A percentile compares a stretch with the other conserved stretches of the same genome.
Conservation (phyloP, 2,888 invertebrate genomes). For the Napeogenes inachia region DNA sequence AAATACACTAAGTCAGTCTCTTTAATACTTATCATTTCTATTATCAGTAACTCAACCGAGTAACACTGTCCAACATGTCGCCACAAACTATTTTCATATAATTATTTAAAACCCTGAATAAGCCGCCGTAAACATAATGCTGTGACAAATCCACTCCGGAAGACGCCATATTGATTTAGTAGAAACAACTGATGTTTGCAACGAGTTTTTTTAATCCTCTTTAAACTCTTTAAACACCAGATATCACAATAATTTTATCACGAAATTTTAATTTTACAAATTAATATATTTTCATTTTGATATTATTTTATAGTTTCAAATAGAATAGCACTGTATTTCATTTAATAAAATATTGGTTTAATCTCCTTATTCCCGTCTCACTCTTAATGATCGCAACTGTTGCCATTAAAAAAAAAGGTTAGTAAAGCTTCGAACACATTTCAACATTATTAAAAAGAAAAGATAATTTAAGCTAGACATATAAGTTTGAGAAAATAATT, state of each 20-base stretch:
- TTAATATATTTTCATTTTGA: neutral
- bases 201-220: conserved; percentile 18
- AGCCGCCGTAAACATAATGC: conserved; percentile 32
- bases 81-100: conserved; percentile 14
- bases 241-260: conserved; percentile 11
- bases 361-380: conserved; percentile 12
- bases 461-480: too few relatives aligned
- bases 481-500: too few relatives aligned
- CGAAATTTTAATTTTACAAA: conserved; percentile 5
- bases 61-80: conserved; percentile 14
- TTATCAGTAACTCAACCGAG: conserved; percentile 10
- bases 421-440: too few relatives aligned
- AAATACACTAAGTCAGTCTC: conserved; percentile 21
- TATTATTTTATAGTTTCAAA: conserved; percentile 19
- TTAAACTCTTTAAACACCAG: conserved; percentile 15
- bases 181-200: conserved; percentile 24
- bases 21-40: conserved; percentile 13
- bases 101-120: conserved; percentile 23
- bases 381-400: neutral
- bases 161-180: conserved; percentile 35
- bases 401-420: neutral
- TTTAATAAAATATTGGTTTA: conserved; percentile 10
- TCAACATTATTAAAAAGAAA: too few relatives aligned
- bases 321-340: conserved; percentile 16
- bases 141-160: conserved; percentile 36